Conservation (phyloP, 2,113 vertebrate genomes). For the Apaloderma vittatum region DNA sequence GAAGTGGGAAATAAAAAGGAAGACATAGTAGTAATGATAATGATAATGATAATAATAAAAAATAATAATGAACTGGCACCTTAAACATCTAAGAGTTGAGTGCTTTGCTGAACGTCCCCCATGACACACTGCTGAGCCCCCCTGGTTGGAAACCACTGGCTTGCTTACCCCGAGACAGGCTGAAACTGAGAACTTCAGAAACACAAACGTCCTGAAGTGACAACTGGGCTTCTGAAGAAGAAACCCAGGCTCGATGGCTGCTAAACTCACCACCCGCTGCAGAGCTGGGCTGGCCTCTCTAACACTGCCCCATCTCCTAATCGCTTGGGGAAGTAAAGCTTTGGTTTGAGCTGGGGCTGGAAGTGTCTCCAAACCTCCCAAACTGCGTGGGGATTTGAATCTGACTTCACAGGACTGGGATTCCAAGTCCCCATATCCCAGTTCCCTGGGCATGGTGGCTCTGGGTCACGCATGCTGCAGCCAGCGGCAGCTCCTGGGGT, state of each 20-base stretch:
- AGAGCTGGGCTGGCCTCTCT: neutral
- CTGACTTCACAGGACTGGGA: neutral
- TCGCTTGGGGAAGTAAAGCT: fast-evolving
- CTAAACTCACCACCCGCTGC: neutral
- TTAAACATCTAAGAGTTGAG: neutral
- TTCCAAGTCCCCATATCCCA: neutral
- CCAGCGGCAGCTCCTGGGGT: neutral
- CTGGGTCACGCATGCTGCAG: fast-evolving
- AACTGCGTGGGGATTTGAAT: fast-evolving
- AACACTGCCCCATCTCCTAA: fast-evolving
- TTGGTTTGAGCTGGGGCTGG: neutral
- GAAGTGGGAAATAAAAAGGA: neutral
- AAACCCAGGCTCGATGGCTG: fast-evolving
- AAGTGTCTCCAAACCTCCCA: neutral
- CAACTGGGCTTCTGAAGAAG: fast-evolving
- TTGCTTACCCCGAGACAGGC: neutral
- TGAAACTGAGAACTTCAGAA: neutral
- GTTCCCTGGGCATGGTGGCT: fast-evolving
- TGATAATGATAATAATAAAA: neutral
- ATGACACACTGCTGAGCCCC: fast-evolving
- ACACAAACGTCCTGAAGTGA: neutral
- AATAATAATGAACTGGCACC: neutral
- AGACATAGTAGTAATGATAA: too few species aligned
- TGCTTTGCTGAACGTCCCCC: neutral
- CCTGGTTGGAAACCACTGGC: fast-evolving